Conservation (phyloP, 2,113 vertebrate genomes). For the Amblyornis subalaris region DNA sequence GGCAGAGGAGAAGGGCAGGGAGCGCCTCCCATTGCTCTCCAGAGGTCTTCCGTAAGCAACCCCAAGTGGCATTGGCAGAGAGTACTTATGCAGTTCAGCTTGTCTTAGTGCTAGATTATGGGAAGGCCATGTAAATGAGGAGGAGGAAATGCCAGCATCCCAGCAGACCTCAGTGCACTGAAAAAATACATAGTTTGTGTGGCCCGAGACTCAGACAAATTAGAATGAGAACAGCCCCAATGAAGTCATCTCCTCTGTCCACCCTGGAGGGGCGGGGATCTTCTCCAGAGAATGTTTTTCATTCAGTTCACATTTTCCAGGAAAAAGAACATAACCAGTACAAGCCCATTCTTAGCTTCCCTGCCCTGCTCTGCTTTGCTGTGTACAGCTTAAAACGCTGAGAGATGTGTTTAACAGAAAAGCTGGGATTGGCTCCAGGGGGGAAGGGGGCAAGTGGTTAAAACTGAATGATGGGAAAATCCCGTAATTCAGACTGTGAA, state of each 20-base stretch:
- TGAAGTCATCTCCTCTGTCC: constrained; percentile 39
- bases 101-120: constrained; percentile 13
- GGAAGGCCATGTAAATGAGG: constrained; percentile 50
- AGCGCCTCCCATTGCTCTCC: not conserved
- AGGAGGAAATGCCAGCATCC: constrained; percentile 37
- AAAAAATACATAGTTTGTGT: constrained; percentile 44
- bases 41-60: constrained; percentile 19
- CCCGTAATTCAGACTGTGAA: not conserved
- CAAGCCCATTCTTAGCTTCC: not conserved
- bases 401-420: not conserved
- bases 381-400: not conserved
- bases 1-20: constrained; percentile 23
- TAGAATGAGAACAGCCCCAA: constrained; percentile 25
- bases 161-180: not conserved
- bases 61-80: not conserved
- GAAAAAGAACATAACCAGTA: not conserved
- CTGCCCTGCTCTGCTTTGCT: not conserved
- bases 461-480: not conserved
- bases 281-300: constrained; percentile 26
- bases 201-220: constrained; percentile 25
- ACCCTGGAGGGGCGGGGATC: not conserved
- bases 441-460: not conserved
- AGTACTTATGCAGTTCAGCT: constrained; percentile 28
- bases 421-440: not conserved
- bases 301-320: constrained; percentile 19